Percentiles rank a stretch among this genome's conserved stretches.
Conservation (phyloP, 2,888 invertebrate species). For the Tholera decimalis region DNA sequence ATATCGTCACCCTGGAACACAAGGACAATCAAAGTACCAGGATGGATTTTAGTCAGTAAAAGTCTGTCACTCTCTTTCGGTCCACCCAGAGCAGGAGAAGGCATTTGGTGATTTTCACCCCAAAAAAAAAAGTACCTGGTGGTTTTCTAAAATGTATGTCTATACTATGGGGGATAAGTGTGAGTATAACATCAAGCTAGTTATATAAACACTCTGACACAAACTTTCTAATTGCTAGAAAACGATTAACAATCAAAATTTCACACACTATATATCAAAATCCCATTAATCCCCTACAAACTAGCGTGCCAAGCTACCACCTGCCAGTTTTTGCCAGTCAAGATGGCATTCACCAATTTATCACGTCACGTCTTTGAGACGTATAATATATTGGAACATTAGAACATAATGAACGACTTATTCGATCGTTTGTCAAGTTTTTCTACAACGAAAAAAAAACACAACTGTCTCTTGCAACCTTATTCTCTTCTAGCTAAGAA, state of each 20-base stretch:
- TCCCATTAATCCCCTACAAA: conserved; percentile 70
- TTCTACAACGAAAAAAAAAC: conserved; percentile 65
- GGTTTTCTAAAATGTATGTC: not conserved
- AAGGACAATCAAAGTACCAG: no score
- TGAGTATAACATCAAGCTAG: not conserved
- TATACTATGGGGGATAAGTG: not conserved
- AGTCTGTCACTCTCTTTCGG: no score
- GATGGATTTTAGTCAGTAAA: no score
- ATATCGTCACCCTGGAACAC: no score
- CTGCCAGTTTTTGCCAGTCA: conserved; percentile 79
- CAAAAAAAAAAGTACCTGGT: no score
- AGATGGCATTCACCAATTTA: conserved; percentile 83
- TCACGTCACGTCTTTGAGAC: conserved; percentile 82
- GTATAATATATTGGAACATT: conserved; percentile 89
- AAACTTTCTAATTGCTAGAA: conserved; percentile 33
- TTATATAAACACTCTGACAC: not conserved
- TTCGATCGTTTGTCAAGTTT: conserved; percentile 86
- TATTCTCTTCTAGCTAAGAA: conserved; percentile 44
- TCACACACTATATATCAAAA: conserved; percentile 62
- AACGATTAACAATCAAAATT: conserved; percentile 64
- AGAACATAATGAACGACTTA: conserved; percentile 87
- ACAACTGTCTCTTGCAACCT: conserved; percentile 28
- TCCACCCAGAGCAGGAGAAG: no score
- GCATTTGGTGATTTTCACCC: no score
- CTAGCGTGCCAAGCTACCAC: conserved; percentile 75